phyloP scores from a whole-genome alignment of 2,797 vertebrate species.

The Pseudomugil gertrudae region DNA sequence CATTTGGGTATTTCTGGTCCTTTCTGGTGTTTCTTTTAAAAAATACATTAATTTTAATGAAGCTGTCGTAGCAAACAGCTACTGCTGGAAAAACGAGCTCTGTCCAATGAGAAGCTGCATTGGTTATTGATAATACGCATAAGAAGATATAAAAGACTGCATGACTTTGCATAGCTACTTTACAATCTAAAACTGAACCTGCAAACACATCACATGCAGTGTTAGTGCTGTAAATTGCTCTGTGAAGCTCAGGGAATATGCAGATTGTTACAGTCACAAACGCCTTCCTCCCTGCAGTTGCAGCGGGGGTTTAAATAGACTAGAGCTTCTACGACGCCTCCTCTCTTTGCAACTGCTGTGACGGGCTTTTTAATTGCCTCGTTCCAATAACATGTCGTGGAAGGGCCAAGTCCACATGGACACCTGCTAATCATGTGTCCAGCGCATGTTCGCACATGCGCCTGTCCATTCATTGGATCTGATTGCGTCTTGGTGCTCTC shows the following conservation, averaged over 20 bases:
- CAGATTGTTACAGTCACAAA: slow-evolving; percentile 1
- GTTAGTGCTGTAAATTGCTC: neutral
- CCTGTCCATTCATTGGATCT: slow-evolving; percentile 10
- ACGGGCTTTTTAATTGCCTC: slow-evolving; percentile 52
- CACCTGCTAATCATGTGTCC: slow-evolving; percentile 68
- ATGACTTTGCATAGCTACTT: neutral
- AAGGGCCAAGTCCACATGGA: slow-evolving; percentile 11
- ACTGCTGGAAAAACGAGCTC: neutral
- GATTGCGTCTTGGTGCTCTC: slow-evolving; percentile 25
- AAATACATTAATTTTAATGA: neutral
- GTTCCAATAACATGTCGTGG: slow-evolving; percentile 52
- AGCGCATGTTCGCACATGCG: slow-evolving; percentile 49
- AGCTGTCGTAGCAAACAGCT: neutral
- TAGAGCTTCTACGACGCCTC: slow-evolving; percentile 2
- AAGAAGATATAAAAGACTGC: neutral
- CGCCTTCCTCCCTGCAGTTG: neutral
- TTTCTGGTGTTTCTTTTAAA: neutral
- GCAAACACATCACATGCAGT: neutral
- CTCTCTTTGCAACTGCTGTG: slow-evolving; percentile 9
- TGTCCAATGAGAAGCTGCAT: neutral
- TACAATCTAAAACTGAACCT: neutral
- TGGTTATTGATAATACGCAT: neutral
- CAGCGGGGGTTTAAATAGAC: slow-evolving; percentile 20
- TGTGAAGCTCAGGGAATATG: slow-evolving; percentile 1
- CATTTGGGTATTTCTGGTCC: neutral